Base-by-base conservation (phyloP, 2,113 vertebrate species). In the Pantherophis guttatus region DNA sequence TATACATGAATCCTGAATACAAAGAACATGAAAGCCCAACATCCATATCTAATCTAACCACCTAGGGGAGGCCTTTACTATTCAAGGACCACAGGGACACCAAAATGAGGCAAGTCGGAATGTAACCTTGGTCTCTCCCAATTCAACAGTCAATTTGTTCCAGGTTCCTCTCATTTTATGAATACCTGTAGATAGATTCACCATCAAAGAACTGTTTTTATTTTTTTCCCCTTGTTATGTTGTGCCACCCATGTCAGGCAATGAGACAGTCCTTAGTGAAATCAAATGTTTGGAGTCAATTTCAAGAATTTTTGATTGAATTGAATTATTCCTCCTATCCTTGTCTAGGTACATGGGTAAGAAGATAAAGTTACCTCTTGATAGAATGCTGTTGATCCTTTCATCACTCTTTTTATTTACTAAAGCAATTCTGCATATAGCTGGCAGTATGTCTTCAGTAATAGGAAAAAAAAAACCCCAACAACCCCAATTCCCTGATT, bases 361-460 rank as follows among this genome's bases (percentile, higher is more conserved):
- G 9, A 19, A 24, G 44, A 21, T 24, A 57, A 89, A 39, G 33
- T 44, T 57, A 89, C 58, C 54, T 92, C 21, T 81, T 39, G 4
- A 26, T 48, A 57, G 17, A 86, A 57, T 58, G 1, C n/a, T 58
- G 89, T 90, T 91, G 33, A 0, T 62, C 86, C 33, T 44, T 2
- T 1, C 0, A 2, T 62, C 53, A 3, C 0, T 53, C 65, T 48
- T 91, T 89, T n/a, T 75, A 93, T 62, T 24, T 3, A 44, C 53
- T 87, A 1, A 93, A 92, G 86, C 48, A 52, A 93, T 88, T 52
- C 8, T 53, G 19, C 9, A 4, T 5, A 93, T 93, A 52, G 57
- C 44, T 93, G 44, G 55, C 19, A 94, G 15, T 7, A 94, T 33
- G 29, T 57, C 19, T 94, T 93, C 4, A 94, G 2, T 17, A 94